Conservation (phyloP, 1,140 invertebrate species). For the Periplaneta americana region DNA sequence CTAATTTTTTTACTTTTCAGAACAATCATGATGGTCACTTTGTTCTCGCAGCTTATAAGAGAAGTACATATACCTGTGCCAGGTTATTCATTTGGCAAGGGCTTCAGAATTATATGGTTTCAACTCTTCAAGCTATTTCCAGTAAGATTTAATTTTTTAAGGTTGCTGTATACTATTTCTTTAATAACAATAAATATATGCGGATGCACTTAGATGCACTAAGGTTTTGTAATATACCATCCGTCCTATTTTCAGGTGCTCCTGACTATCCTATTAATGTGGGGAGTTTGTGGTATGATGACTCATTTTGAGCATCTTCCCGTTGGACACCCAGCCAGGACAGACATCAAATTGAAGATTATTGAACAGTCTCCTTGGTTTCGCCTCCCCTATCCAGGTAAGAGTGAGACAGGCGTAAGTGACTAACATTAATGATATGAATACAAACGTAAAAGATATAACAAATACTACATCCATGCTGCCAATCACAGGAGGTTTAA, state of each 20-base stretch:
- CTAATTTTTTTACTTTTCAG: slow-evolving; percentile 45
- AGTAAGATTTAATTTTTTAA: slow-evolving; percentile 44
- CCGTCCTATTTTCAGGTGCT: slow-evolving; percentile 61
- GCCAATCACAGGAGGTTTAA: too few relatives aligned
- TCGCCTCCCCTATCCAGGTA: slow-evolving; percentile 77
- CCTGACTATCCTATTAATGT: slow-evolving; percentile 73
- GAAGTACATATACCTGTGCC: slow-evolving; percentile 60
- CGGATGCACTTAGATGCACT: too few relatives aligned
- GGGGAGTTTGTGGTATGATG: slow-evolving; percentile 69
- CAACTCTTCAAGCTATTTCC: slow-evolving; percentile 78
- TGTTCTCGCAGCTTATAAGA: slow-evolving; percentile 76
- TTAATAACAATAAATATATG: too few relatives aligned
- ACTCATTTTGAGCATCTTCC: slow-evolving; percentile 62
- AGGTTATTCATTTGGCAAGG: slow-evolving; percentile 50
- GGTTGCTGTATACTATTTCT: too few relatives aligned
- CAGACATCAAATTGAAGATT: slow-evolving; percentile 70
- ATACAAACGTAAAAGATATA: too few relatives aligned
- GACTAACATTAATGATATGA: too few relatives aligned
- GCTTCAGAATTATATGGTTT: slow-evolving; percentile 55
- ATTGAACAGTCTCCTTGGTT: slow-evolving; percentile 76
- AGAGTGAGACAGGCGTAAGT: too few relatives aligned
- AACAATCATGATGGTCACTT: slow-evolving; percentile 70
- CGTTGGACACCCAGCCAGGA: slow-evolving; percentile 63
- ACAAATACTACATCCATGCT: too few relatives aligned
- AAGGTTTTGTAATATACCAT: too few relatives aligned